A percentile compares a stretch with the other conserved stretches of the same genome.
Evolutionary conservation across 2,797 vertebrate species (phyloP).

Genomic region (Antrozous pallidus): DNA sequence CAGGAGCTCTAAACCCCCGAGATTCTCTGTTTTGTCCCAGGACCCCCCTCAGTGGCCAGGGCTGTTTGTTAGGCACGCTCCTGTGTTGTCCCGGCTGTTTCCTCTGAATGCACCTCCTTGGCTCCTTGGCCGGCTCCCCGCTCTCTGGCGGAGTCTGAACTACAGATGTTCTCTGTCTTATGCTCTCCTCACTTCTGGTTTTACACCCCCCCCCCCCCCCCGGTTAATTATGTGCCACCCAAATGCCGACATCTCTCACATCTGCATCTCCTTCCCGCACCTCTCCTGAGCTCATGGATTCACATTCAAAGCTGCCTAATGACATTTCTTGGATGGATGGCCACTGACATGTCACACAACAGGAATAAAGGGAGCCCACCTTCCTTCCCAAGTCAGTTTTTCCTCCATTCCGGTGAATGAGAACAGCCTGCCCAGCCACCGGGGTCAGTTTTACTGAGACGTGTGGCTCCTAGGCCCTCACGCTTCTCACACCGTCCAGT

Average conservation of each 20-base stretch:
- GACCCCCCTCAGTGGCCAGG: background rate
- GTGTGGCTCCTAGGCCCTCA: background rate
- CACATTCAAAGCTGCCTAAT: background rate
- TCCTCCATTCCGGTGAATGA: background rate
- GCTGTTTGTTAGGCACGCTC: background rate
- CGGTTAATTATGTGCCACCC: background rate
- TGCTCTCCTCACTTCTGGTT: background rate
- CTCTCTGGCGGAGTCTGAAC: background rate
- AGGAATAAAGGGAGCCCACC: background rate
- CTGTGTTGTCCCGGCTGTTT: background rate
- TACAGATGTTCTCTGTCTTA: background rate
- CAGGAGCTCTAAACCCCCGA: background rate
- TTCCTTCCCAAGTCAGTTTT: background rate
- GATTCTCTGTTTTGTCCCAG: background rate
- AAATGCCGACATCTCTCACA: background rate
- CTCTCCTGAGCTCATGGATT: background rate
- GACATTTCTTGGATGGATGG: background rate
- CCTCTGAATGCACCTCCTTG: background rate
- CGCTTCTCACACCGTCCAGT: background rate
- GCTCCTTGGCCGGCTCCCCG: background rate
- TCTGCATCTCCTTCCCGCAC: background rate
- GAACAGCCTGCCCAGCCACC: background rate
- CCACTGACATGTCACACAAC: background rate
- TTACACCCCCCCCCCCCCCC: background rate
- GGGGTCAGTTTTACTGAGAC: background rate